phyloP scores from a whole-genome alignment of 2,113 vertebrate genomes.

The Lanius collurio region DNA sequence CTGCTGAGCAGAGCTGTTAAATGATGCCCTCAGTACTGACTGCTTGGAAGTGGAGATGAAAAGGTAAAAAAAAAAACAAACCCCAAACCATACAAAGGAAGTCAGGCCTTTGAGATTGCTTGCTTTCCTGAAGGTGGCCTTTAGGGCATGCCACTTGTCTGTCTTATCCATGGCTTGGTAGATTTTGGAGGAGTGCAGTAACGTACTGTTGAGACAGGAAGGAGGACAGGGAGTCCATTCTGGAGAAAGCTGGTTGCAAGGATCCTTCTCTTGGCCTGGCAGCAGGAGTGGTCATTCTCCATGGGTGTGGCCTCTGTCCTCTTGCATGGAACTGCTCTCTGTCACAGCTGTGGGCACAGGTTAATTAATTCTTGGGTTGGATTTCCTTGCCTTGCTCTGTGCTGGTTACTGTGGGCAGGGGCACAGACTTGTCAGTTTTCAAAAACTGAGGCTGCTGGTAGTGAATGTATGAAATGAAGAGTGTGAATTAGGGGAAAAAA shows the following conservation, averaged over 20 bases:
- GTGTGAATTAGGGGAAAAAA: background rate
- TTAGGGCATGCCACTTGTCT: background rate
- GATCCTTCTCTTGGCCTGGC: background rate
- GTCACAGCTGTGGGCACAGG: background rate
- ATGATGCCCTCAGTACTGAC: fast-evolving
- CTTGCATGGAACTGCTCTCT: background rate
- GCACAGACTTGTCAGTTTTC: fast-evolving
- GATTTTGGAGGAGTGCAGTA: background rate
- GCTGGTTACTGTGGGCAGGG: background rate
- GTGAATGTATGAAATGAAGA: background rate
- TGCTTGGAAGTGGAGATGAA: background rate
- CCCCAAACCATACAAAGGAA: background rate
- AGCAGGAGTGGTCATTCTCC: background rate
- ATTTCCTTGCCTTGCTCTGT: background rate
- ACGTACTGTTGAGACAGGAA: fast-evolving
- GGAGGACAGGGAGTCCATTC: background rate
- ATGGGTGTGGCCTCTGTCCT: background rate
- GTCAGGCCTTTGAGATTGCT: background rate
- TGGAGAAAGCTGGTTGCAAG: background rate
- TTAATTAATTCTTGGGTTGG: background rate
- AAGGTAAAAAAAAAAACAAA: background rate
- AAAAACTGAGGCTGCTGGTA: background rate
- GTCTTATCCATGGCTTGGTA: background rate
- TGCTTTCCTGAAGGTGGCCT: background rate
- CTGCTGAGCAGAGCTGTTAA: background rate